phyloP scores from a whole-genome alignment of 1,140 invertebrate species.

The Neelides sp. region DNA sequence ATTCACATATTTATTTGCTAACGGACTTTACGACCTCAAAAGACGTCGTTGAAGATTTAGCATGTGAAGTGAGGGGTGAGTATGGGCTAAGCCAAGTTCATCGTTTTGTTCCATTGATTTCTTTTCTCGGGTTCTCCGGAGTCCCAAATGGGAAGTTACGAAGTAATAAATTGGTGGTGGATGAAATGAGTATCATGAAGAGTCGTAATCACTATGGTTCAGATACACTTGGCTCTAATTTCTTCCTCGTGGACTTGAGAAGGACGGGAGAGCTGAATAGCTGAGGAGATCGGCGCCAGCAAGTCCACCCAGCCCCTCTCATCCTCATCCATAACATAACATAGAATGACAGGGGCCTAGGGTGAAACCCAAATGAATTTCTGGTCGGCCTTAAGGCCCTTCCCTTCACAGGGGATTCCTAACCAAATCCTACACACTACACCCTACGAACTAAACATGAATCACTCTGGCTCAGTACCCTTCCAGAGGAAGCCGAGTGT shows the following conservation, averaged over 20 bases:
- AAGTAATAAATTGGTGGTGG: slow-evolving; percentile 13
- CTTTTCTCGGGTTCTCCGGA: not conserved
- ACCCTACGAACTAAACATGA: no score
- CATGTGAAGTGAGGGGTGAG: not conserved
- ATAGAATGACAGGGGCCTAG: slow-evolving; percentile 14
- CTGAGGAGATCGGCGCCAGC: slow-evolving; percentile 4
- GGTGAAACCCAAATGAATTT: slow-evolving; percentile 12
- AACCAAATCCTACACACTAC: no score
- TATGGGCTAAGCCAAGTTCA: not conserved
- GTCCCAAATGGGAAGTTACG: slow-evolving; percentile 4
- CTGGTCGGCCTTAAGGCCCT: slow-evolving; percentile 8
- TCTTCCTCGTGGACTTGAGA: slow-evolving; percentile 10
- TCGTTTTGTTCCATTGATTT: not conserved
- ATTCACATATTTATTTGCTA: no score
- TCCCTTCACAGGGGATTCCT: no score
- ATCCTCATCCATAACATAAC: slow-evolving; percentile 18
- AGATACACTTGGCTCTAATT: slow-evolving; percentile 2
- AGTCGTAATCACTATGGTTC: slow-evolving; percentile 15
- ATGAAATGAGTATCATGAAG: slow-evolving; percentile 9
- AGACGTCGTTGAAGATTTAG: no score
- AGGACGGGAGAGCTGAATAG: no score
- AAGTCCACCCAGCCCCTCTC: slow-evolving; percentile 3
- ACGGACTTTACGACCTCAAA: no score
- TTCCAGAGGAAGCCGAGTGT: no score
- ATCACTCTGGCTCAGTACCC: no score